A percentile compares a stretch with the other conserved stretches of the same genome.
Conservation (phyloP, 2,888 invertebrate species). For the Amphipoea lucens region DNA sequence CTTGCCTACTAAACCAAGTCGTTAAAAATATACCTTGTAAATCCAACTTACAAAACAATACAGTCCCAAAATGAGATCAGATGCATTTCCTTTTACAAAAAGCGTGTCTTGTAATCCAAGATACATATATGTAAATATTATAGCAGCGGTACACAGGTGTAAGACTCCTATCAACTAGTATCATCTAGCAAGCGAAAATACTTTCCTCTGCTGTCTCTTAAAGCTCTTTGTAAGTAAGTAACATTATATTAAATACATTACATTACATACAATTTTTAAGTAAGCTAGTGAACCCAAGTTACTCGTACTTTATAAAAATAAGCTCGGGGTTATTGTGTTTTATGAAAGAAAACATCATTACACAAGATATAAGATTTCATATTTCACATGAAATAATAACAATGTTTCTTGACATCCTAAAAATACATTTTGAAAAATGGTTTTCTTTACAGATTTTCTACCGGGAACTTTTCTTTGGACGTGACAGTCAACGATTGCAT, state of each 20-base stretch:
- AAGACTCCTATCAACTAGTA: slow-evolving; percentile 9
- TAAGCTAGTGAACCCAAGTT: slow-evolving; percentile 8
- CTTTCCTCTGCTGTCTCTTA: not conserved
- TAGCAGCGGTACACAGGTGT: not conserved
- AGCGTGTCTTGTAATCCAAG: slow-evolving; percentile 2
- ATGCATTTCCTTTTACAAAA: not conserved
- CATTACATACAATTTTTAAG: not conserved
- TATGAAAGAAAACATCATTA: slow-evolving; percentile 14
- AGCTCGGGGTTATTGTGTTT: slow-evolving; percentile 15
- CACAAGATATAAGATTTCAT: slow-evolving; percentile 1
- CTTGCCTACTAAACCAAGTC: not conserved
- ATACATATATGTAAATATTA: too few relatives aligned
- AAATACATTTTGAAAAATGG: not conserved
- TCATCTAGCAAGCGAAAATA: not conserved
- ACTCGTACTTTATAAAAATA: slow-evolving; percentile 21
- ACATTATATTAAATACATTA: not conserved
- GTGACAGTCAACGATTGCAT: not conserved
- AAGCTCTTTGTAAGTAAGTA: not conserved
- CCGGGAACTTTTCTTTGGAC: not conserved
- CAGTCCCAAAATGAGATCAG: not conserved
- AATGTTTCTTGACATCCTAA: slow-evolving; percentile 6
- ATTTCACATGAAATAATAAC: slow-evolving; percentile 10
- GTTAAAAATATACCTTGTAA: not conserved
- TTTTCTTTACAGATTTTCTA: not conserved
- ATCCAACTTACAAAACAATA: not conserved